Percentiles rank a stretch among this genome's conserved stretches.
phyloP scores from a whole-genome alignment of 1,140 invertebrate genomes.

The Micrasema longulum region DNA sequence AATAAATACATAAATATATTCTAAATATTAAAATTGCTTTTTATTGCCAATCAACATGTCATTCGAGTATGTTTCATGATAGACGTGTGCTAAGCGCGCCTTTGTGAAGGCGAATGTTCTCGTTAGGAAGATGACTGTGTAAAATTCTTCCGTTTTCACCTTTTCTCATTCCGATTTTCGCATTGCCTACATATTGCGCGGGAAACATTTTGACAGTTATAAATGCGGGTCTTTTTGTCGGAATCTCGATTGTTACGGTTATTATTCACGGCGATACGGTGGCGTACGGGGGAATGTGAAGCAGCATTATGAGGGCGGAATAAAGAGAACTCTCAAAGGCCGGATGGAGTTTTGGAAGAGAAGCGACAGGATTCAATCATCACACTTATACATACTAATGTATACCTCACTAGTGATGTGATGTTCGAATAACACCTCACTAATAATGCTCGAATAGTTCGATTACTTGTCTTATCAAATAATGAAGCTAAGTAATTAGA shows the following conservation, averaged over 20 bases:
- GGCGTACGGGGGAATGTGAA: background rate
- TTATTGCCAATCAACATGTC: background rate
- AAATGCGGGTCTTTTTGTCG: slow-evolving; percentile 34
- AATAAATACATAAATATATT: too few species aligned
- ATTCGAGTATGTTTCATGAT: background rate
- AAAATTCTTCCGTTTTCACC: background rate
- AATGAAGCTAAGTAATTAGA: too few species aligned
- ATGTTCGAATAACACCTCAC: too few species aligned
- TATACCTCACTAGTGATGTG: too few species aligned
- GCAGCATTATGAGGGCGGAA: background rate
- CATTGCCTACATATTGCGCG: slow-evolving; percentile 1
- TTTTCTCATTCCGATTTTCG: background rate
- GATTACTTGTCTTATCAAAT: too few species aligned
- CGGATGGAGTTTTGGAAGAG: background rate
- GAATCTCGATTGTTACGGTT: slow-evolving; percentile 24
- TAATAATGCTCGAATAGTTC: too few species aligned
- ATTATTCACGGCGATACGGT: background rate
- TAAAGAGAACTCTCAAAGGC: background rate
- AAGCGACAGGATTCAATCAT: slow-evolving; percentile 10
- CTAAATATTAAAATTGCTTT: too few species aligned
- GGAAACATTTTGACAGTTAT: slow-evolving; percentile 28
- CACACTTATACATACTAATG: too few species aligned
- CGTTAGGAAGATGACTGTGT: background rate
- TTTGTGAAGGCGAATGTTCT: background rate
- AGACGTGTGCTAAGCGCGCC: background rate